Conservation (phyloP, 2,797 vertebrate species). For the Enteromius afrohamiltoni region DNA sequence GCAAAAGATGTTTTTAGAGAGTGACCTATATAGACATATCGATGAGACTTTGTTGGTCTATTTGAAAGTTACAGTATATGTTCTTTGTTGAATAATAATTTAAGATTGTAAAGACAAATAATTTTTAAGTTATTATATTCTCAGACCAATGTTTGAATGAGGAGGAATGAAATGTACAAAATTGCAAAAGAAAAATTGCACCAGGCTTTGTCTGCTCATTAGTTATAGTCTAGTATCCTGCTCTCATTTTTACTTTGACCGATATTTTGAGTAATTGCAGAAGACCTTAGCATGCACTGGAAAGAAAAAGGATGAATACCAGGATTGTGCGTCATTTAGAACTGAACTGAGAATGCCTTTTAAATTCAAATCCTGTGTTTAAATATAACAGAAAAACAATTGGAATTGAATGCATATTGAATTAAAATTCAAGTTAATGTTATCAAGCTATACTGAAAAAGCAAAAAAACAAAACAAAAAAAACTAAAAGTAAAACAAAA, state of each 20-base stretch:
- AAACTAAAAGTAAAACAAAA: background rate
- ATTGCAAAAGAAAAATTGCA: background rate
- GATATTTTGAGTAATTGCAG: background rate
- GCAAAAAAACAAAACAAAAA: no score
- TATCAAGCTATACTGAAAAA: no score
- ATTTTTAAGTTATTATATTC: conserved; percentile 58
- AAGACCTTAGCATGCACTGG: background rate
- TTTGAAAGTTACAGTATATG: conserved; percentile 62
- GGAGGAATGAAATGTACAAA: conserved; percentile 18
- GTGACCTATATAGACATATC: conserved; percentile 80
- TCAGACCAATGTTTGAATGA: conserved; percentile 15
- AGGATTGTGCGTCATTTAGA: background rate
- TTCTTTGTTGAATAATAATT: conserved; percentile 37
- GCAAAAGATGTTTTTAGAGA: conserved; percentile 77
- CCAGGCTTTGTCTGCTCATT: conserved; percentile 3
- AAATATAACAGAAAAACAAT: background rate
- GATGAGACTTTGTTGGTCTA: conserved; percentile 65
- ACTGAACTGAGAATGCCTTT: background rate
- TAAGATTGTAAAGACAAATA: background rate
- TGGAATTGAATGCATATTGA: background rate
- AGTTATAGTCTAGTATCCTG: background rate
- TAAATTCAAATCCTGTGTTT: background rate
- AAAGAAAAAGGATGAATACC: background rate
- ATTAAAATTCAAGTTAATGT: background rate
- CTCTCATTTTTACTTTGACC: background rate